Evolutionary conservation across 2,888 invertebrate genomes (phyloP).

Genomic region (Amphipyra tragopoginis): DNA sequence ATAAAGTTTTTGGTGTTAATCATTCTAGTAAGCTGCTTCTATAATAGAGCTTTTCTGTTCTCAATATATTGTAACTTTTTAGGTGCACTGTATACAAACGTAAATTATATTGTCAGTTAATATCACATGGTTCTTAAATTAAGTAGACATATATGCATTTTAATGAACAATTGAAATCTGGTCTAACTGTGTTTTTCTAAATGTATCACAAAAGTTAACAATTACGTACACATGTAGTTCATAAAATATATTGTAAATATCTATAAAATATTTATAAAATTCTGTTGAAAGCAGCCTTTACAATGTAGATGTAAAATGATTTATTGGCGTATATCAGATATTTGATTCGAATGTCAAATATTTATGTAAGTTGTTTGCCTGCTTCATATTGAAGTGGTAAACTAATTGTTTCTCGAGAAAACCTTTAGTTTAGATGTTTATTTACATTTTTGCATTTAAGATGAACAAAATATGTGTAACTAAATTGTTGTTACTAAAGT

Average conservation of each 20-base stretch:
- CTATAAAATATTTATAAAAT: conserved; percentile 16
- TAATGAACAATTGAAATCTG: conserved; percentile 16
- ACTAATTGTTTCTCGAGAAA: conserved; percentile 41
- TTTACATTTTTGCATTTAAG: conserved; percentile 57
- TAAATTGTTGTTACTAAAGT: conserved; percentile 46
- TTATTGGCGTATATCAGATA: conserved; percentile 43
- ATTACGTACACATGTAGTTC: conserved; percentile 49
- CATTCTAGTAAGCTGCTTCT: conserved; percentile 48
- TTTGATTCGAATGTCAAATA: conserved; percentile 39
- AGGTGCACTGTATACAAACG: conserved; percentile 52
- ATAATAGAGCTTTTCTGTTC: conserved; percentile 46
- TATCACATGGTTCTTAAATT: conserved; percentile 37
- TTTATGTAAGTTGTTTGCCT: conserved; percentile 43
- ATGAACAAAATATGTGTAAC: conserved; percentile 54
- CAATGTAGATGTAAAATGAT: conserved; percentile 38
- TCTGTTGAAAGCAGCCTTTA: conserved; percentile 18
- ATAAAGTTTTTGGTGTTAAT: conserved; percentile 46
- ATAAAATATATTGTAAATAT: conserved; percentile 61
- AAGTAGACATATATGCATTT: conserved; percentile 23
- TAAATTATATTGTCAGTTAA: conserved; percentile 31
- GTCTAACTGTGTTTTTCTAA: conserved; percentile 21
- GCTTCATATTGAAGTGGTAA: conserved; percentile 62
- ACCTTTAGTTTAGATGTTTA: conserved; percentile 44
- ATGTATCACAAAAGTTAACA: conserved; percentile 29
- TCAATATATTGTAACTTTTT: conserved; percentile 47